Evolutionary conservation across 2,888 invertebrate genomes (phyloP), one percentile per base, ranked within the genome.

Genomic region (Oeneis ivallda): DNA sequence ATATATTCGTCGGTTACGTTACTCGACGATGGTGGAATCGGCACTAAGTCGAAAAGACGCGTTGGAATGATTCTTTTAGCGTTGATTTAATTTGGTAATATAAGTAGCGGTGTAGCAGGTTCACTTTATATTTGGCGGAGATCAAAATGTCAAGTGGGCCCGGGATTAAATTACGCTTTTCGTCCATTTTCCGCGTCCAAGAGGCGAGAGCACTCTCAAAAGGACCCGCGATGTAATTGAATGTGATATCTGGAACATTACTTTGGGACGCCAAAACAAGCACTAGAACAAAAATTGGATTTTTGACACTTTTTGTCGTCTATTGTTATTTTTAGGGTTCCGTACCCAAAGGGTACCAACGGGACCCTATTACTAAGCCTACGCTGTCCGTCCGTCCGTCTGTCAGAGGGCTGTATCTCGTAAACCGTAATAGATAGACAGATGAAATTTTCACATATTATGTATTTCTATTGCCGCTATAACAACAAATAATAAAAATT

Each of bases 131-230:
- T 60, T 56, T 39, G 6, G 66, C 50, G 60, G 53, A 54, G 65
- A 69, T 67, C 65, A 62, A 62, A 69, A 69, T 62, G 64, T 69
- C 70, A 70, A 71, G 71, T 54, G 64, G 47, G 53, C 32, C n/a
- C 54, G 45, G 68, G 68, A 71, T 71, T 71, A 66, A 68, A 71
- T 71, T 71, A 71, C 53, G 64, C 49, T 60, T 68, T 70, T 64
- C 43, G 66, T 62, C 54, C 59, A 41, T n/a, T 43, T 17, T 49
- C 53, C 66, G 53, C 61, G 60, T 53, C 34, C 54, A 53, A 37
- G 19, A 32, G 41, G 45, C 58, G 45, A 37, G 41, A 65, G 59
- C 54, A 66, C 66, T 66, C 53, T 53, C 17, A 17, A 34, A 34
- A 39, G 53, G 59, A 47, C 32, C 15, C 41, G 64, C 54, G 34